Percentiles rank a stretch among this genome's conserved stretches.
Evolutionary conservation across 2,797 vertebrate species (phyloP).

Genomic region (Eremophila alpestris): DNA sequence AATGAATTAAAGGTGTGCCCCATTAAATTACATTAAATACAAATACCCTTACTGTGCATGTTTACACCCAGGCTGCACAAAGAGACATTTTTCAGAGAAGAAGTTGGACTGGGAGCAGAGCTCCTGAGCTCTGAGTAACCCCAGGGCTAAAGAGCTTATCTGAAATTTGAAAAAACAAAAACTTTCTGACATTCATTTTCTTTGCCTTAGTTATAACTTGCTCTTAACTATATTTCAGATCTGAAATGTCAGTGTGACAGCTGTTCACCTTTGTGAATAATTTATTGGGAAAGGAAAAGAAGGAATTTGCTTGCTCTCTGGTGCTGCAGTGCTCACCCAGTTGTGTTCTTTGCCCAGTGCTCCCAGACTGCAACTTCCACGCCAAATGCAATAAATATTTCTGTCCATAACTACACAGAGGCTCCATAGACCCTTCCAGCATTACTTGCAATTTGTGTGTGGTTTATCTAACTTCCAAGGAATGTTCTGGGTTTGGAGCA

Average conservation of each 20-base stretch:
- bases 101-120: constrained; percentile 52
- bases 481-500: constrained; percentile 37
- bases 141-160: constrained; percentile 79
- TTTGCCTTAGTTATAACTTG: constrained; percentile 80
- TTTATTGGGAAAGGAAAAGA: constrained; percentile 75
- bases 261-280: constrained; percentile 74
- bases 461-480: constrained; percentile 42
- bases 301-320: constrained; percentile 52
- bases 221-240: constrained; percentile 80
- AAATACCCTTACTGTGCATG: constrained; percentile 52
- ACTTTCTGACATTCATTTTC: constrained; percentile 77
- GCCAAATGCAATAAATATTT: constrained; percentile 58
- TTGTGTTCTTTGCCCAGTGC: constrained; percentile 13
- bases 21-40: constrained; percentile 26
- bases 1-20: constrained; percentile 58
- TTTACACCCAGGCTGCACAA: constrained; percentile 62
- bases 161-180: constrained; percentile 76
- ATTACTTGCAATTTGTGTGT: constrained; percentile 32
- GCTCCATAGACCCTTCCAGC: not conserved
- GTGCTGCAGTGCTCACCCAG: constrained; percentile 40
- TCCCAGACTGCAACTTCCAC: constrained; percentile 4
- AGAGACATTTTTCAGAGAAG: constrained; percentile 64
- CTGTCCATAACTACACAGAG: constrained; percentile 21
- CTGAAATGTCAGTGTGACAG: constrained; percentile 80
- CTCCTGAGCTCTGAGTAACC: constrained; percentile 58